Evolutionary conservation across 2,797 vertebrate genomes (phyloP).

Genomic region (Sylvilagus floridanus): DNA sequence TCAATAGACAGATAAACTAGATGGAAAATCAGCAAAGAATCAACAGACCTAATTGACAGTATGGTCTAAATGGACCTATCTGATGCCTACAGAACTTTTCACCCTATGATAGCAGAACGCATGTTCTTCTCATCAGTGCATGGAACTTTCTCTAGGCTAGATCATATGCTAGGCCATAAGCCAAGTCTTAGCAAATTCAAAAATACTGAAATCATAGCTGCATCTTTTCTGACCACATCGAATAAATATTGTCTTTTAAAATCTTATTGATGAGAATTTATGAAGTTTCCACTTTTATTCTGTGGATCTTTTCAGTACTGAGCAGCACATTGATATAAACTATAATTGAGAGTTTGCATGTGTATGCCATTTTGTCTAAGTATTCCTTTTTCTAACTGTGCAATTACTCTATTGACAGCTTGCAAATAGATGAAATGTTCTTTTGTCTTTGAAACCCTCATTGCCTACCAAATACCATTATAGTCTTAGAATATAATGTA

Average conservation of each 20-base stretch:
- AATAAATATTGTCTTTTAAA: neutral
- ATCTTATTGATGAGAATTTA: neutral
- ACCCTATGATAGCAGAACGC: too few species aligned
- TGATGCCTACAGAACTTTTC: too few species aligned
- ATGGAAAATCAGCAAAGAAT: too few species aligned
- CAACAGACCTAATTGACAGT: too few species aligned
- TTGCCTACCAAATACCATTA: neutral
- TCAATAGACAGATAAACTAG: too few species aligned
- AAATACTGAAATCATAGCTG: too few species aligned
- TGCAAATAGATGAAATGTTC: neutral
- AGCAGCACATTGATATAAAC: neutral
- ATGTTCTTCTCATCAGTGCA: too few species aligned
- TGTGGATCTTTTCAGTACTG: conserved; percentile 3
- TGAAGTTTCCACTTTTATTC: neutral
- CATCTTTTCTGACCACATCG: too few species aligned
- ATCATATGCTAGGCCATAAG: too few species aligned
- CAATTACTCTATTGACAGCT: neutral
- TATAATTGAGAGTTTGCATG: neutral
- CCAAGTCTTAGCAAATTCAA: too few species aligned
- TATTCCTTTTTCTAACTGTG: neutral
- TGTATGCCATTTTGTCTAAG: neutral
- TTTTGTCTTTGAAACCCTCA: neutral
- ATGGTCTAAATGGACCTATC: too few species aligned
- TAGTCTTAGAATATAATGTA: neutral
- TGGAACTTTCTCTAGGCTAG: too few species aligned